Percentiles rank a stretch among this genome's conserved stretches.
These are phyloP conservation scores for Platygyra sinensis DNA, from an alignment of 64 coral and sea anemone genomes.

Conservation along the genomic window DNA sequence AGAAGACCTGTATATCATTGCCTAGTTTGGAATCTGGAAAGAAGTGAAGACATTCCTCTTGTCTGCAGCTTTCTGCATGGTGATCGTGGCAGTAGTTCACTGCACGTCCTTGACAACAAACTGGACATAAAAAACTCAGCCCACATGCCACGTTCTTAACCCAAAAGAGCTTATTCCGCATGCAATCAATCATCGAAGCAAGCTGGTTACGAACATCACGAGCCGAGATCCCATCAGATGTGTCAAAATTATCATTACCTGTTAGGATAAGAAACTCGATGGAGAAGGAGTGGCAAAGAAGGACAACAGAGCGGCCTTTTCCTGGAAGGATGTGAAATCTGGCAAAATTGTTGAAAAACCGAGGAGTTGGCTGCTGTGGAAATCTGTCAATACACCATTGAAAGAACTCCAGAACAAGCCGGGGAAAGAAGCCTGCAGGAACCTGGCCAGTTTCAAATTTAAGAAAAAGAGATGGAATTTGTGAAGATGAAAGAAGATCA, in stretches of 20 bases:
- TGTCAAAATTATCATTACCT: not conserved
- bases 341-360: not conserved
- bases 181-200: not conserved
- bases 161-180: not conserved
- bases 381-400: not conserved
- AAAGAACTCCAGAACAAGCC: not conserved
- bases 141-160: not conserved
- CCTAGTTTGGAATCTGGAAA: no score
- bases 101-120: not conserved
- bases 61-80: no score
- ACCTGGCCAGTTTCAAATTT: not conserved
- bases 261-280: constrained; percentile 16
- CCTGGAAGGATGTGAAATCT: not conserved
- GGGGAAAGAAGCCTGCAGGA: not conserved
- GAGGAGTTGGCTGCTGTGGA: no score
- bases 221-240: not conserved
- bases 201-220: not conserved
- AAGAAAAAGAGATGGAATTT: not conserved
- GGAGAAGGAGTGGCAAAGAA: not conserved
- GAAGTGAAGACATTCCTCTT: no score
- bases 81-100: no score
- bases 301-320: not conserved
- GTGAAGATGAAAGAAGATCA: not conserved
- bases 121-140: not conserved
- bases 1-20: no score